These are phyloP conservation scores for Drosophila saltans DNA, from an alignment of 1,140 invertebrate species.

Conservation along the genomic window DNA sequence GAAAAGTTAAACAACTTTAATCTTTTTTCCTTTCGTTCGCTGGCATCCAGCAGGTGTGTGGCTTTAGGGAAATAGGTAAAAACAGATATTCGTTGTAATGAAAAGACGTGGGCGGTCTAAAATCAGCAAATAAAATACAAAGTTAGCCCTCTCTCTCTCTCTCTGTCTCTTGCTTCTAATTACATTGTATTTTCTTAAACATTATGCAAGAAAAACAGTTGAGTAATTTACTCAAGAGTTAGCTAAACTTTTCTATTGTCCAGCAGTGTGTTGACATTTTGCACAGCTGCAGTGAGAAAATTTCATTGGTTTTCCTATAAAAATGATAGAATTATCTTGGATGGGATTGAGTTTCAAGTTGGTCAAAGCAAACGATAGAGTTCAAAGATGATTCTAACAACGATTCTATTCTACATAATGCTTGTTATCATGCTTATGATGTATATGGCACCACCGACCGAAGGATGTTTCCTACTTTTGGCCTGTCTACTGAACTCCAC, in stretches of 20 bases:
- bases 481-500: not conserved
- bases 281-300: not conserved
- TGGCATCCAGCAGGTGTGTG: constrained; percentile 5
- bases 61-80: not conserved
- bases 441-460: not conserved
- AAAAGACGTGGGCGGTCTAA: not conserved
- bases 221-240: not conserved
- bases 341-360: not conserved
- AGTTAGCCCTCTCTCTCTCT: not conserved
- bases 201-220: not conserved
- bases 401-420: not conserved
- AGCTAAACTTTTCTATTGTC: not conserved
- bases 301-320: not conserved
- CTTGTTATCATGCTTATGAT: not conserved
- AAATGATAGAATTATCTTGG: not conserved
- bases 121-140: not conserved
- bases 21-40: not conserved
- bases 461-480: not conserved
- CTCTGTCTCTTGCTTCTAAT: not conserved
- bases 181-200: not conserved
- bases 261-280: not conserved
- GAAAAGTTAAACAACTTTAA: constrained; percentile 11
- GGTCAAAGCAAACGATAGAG: not conserved
- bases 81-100: constrained; percentile 2
- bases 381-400: not conserved